Evolutionary conservation across 1,140 invertebrate species (phyloP), one percentile per base, ranked within the genome.

Genomic region (Scylla paramamosain): DNA sequence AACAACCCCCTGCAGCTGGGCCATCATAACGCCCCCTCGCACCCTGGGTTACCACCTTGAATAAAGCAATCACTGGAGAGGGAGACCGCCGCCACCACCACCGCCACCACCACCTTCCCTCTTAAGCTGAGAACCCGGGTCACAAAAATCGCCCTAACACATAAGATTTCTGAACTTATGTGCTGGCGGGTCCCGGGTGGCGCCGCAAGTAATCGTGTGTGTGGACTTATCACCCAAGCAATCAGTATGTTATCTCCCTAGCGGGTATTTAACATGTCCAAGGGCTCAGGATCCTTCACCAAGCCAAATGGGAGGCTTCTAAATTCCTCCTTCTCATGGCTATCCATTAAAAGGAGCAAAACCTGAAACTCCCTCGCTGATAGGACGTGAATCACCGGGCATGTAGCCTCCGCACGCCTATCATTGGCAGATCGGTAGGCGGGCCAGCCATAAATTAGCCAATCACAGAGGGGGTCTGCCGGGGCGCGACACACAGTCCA

Each of bases 381-480:
- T 95, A 95, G 94, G 94, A 89, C 94, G 91, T 95, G 94, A 87
- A 95, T 95, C 94, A 92, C 45, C 94, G 91, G 82, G 91, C 84
- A 82, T 93, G 94, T 93, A 95, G 82, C 94, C 94, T 16, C 89
- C 83, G 94, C 48, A 92, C 94, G 94, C 94, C 29, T 95, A 95
- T 95, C 94, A 95, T 95, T 95, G 94, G 94, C 94, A 95, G 94
- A 95, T 95, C 94, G 91, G 94, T 89, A 89, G 91, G 91, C 59
- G 46, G 59, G 91, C 82, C 83, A 67, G 82, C 59, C 91, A 95
- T 95, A 95, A 95, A 95, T 95, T 95, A 92, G 88, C 94, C 94
- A 95, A 95, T 95, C 94, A 87, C 94, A 95, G 94, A 95, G 94
- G 94, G 94, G 94, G 94, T 95, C 94, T 88, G 59, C 91, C 90